Evolutionary conservation across 2,797 vertebrate genomes (phyloP), one percentile per base, ranked within the genome.

Genomic region (Anomalospiza imberbis): DNA sequence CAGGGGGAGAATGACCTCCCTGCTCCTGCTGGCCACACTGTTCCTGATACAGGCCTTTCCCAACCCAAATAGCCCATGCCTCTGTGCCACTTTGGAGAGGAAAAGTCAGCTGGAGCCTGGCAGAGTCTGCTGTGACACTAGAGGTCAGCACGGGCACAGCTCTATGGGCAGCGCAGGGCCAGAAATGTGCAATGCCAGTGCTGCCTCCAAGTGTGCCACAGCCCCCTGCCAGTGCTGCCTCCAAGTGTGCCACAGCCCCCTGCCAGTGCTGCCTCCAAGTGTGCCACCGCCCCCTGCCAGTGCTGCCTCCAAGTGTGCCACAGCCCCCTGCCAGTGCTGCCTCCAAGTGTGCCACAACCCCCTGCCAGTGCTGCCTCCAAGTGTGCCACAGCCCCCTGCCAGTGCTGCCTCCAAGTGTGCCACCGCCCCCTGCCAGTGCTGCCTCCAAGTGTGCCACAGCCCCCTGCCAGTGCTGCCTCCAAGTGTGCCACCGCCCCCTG

Each of bases 141-240:
- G 95, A 79, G 91, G 81, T 92, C 89, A 96, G 91, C 91, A 93
- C 2, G 66, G 83, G 29, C 13, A 28, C 92, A 22, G 74, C 74
- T n/a, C 48, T n/a, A 21, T 4, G 3, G 19, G 75, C 74, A 47
- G 21, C 3, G 21, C 7, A 20, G 28, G 50, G 12, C 28, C 10
- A 13, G 65, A 9, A 26, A 51, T 0, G 10, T 2, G 68, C 66
- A 68, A 26, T 21, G 4, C 1, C 10, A 62, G 72, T 0, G 34
- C 63, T 42, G 42, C 4, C 9, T 19, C 20, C 5, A 7, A 1
- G 18, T 1, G 44, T 13, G 82, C 62, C 31, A n/a, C n/a, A n/a
- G n/a, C n/a, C n/a, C n/a, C n/a, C n/a, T 21, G 4, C 1, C 10
- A 62, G 72, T 0, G 34, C 63, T 42, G 42, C 4, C 9, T 19